phyloP scores from a whole-genome alignment of 2,888 invertebrate genomes.

The Drosophila falleni region DNA sequence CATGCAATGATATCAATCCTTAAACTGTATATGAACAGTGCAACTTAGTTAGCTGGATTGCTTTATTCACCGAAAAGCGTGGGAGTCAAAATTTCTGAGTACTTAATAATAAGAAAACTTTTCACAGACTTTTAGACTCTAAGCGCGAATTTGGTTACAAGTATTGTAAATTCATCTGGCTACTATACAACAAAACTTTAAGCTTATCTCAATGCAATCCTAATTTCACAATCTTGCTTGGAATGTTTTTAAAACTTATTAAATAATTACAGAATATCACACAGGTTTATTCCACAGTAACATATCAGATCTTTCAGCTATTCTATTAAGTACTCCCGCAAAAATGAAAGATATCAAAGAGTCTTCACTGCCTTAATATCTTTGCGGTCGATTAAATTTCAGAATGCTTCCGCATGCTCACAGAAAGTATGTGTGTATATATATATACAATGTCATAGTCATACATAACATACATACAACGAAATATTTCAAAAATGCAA shows the following conservation, averaged over 20 bases:
- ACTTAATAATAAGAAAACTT: no score
- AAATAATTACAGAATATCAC: no score
- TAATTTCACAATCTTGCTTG: no score
- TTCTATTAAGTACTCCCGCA: neutral
- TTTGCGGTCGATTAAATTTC: slow-evolving; percentile 25
- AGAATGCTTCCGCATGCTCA: slow-evolving; percentile 48
- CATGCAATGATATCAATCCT: slow-evolving; percentile 31
- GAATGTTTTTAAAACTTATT: no score
- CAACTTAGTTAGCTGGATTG: slow-evolving; percentile 24
- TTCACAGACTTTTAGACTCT: no score
- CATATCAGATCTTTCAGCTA: neutral
- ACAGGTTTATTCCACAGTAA: neutral
- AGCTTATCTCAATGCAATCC: no score
- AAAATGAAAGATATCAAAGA: slow-evolving; percentile 5
- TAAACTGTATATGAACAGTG: slow-evolving; percentile 15
- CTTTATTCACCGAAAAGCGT: slow-evolving; percentile 2
- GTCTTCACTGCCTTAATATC: slow-evolving; percentile 2
- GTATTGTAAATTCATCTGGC: neutral
- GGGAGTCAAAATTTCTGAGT: neutral
- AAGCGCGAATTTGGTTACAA: no score
- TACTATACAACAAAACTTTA: no score
- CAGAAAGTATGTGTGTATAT: slow-evolving; percentile 1
- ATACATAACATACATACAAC: slow-evolving; percentile 17
- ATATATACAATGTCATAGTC: slow-evolving; percentile 14
- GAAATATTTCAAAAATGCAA: slow-evolving; percentile 43